phyloP scores from a whole-genome alignment of 2,113 vertebrate genomes.

The Malurus cyaneus region DNA sequence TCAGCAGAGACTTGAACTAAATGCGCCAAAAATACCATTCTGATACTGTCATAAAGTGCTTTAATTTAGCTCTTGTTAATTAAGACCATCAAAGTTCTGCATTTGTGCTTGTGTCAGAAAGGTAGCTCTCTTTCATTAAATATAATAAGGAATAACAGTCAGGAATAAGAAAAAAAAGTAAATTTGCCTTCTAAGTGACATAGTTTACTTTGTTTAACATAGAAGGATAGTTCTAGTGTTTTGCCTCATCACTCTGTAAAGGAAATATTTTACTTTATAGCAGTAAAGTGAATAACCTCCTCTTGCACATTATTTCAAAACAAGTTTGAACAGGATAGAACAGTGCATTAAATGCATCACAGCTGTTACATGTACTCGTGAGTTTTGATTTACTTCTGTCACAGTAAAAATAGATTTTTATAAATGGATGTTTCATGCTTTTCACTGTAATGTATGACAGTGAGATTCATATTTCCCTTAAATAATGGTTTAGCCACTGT shows the following conservation, averaged over 20 bases:
- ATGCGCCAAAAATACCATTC: neutral
- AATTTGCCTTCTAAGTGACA: neutral
- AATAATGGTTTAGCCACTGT: neutral
- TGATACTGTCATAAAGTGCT: neutral
- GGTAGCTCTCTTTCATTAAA: neutral
- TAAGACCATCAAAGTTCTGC: neutral
- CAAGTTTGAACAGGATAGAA: neutral
- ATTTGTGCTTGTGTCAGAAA: neutral
- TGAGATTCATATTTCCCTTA: neutral
- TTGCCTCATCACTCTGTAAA: neutral
- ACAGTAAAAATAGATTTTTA: neutral
- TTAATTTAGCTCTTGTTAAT: slow-evolving; percentile 15
- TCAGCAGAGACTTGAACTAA: slow-evolving; percentile 53
- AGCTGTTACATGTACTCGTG: neutral
- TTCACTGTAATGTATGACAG: neutral
- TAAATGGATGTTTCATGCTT: neutral
- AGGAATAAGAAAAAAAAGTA: neutral
- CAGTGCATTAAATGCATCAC: neutral
- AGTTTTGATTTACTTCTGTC: neutral
- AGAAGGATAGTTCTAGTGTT: neutral
- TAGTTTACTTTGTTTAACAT: neutral
- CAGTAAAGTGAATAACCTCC: neutral
- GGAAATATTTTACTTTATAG: neutral
- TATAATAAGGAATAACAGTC: neutral
- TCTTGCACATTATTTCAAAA: neutral